Evolutionary conservation across 2,888 invertebrate species (phyloP).

Genomic region (Metopia argyrocephala): DNA sequence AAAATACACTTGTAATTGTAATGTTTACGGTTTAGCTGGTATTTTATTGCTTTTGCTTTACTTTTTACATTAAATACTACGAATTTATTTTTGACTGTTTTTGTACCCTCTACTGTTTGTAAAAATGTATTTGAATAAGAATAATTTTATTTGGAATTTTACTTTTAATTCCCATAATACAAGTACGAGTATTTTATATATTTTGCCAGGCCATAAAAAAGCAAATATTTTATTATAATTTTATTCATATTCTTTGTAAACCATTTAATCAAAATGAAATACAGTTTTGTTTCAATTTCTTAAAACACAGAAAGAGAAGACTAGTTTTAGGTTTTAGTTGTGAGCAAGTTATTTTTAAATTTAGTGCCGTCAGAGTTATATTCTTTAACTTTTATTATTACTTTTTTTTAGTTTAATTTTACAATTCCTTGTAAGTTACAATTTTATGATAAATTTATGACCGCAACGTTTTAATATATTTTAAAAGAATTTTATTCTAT

Average conservation of each 20-base stretch:
- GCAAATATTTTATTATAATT: neutral
- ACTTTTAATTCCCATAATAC: neutral
- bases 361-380: neutral
- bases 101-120: too few species aligned
- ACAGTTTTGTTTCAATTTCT: constrained; percentile 12
- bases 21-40: too few species aligned
- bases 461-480: neutral
- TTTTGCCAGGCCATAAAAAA: neutral
- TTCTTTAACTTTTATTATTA: neutral
- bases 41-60: too few species aligned
- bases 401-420: constrained; percentile 1
- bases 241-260: constrained; percentile 12
- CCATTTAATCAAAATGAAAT: constrained; percentile 9
- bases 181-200: neutral
- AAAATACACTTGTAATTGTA: too few species aligned
- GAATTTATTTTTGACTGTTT: too few species aligned
- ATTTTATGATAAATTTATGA: neutral
- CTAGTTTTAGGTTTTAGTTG: neutral
- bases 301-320: too few species aligned
- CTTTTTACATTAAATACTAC: too few species aligned
- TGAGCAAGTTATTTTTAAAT: too few species aligned
- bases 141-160: too few species aligned
- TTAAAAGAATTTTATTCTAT: neutral
- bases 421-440: neutral
- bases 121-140: too few species aligned